phyloP scores from a whole-genome alignment of 2,797 vertebrate species.

The Echeneis naucrates region DNA sequence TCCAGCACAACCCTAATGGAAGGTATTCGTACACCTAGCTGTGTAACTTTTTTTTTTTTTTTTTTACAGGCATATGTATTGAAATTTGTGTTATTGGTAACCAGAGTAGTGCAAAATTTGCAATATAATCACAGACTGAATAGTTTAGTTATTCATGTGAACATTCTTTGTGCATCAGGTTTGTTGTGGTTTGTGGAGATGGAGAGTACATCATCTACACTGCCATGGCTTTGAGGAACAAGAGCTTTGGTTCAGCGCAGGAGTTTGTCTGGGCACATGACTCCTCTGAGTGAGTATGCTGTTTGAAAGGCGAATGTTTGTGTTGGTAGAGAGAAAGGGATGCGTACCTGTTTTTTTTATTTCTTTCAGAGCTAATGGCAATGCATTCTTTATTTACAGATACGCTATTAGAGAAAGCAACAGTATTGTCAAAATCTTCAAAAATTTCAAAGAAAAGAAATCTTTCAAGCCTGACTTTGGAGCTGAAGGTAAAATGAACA shows the following conservation, averaged over 20 bases:
- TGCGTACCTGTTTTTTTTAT: background rate
- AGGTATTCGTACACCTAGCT: constrained; percentile 78
- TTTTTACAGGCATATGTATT: background rate
- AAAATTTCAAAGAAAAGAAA: constrained; percentile 99
- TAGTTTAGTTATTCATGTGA: background rate
- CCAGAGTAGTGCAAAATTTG: background rate
- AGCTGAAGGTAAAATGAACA: constrained; percentile 88
- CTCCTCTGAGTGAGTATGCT: constrained; percentile 94
- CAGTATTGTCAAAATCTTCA: constrained; percentile 98
- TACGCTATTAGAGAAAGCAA: constrained; percentile 97
- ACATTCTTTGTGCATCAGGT: constrained; percentile 80
- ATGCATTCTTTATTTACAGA: constrained; percentile 69
- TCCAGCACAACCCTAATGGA: constrained; percentile 98
- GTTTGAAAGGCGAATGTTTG: background rate
- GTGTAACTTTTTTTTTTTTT: too few species aligned
- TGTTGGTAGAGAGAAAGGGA: background rate
- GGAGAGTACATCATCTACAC: constrained; percentile 92
- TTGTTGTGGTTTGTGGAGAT: constrained; percentile 97
- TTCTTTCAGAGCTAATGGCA: background rate
- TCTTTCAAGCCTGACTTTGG: constrained; percentile 99
- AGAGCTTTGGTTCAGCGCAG: constrained; percentile 98
- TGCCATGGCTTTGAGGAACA: constrained; percentile 97
- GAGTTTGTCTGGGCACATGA: constrained; percentile 99
- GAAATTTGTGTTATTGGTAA: background rate
- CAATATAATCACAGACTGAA: background rate